Evolutionary conservation across 64 coral and sea anemone species (phyloP).

Genomic region (Stylophora pistillata): DNA sequence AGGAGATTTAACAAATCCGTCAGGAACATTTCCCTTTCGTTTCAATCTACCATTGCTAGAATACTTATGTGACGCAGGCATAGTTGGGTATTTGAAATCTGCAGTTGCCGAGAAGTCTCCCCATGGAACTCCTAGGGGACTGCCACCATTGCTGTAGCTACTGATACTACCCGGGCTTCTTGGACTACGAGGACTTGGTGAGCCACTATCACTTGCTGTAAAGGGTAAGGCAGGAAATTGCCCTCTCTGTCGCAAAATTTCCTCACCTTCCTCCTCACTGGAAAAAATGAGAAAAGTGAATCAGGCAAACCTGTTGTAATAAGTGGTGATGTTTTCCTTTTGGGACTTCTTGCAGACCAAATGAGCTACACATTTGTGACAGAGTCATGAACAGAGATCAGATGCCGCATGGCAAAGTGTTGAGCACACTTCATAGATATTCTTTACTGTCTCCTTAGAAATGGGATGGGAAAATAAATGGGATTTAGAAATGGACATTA

Average conservation of each 20-base stretch:
- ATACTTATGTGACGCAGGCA: slow-evolving; percentile 8
- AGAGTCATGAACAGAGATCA: too few relatives aligned
- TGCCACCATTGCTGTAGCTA: slow-evolving; percentile 23
- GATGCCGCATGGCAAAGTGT: too few relatives aligned
- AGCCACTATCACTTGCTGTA: slow-evolving; percentile 48
- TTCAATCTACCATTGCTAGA: slow-evolving; percentile 30
- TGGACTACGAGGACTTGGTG: slow-evolving; percentile 32
- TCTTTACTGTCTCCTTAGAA: too few relatives aligned
- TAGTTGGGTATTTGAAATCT: slow-evolving; percentile 24
- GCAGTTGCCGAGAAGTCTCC: slow-evolving; percentile 44
- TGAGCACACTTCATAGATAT: too few relatives aligned
- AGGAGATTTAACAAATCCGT: slow-evolving; percentile 20
- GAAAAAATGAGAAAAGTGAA: not conserved
- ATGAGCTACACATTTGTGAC: too few relatives aligned
- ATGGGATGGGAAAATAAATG: too few relatives aligned
- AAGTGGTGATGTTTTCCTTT: too few relatives aligned
- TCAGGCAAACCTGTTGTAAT: not conserved
- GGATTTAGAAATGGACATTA: too few relatives aligned
- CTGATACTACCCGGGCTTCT: slow-evolving; percentile 33
- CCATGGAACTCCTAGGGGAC: slow-evolving; percentile 16
- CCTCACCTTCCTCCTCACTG: slow-evolving; percentile 98
- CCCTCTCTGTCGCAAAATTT: slow-evolving; percentile 79
- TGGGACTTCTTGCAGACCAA: too few relatives aligned
- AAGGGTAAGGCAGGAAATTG: slow-evolving; percentile 63
- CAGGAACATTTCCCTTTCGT: slow-evolving; percentile 11